Base-by-base conservation (phyloP, 1,140 invertebrate species). In the Wasmannia auropunctata region DNA sequence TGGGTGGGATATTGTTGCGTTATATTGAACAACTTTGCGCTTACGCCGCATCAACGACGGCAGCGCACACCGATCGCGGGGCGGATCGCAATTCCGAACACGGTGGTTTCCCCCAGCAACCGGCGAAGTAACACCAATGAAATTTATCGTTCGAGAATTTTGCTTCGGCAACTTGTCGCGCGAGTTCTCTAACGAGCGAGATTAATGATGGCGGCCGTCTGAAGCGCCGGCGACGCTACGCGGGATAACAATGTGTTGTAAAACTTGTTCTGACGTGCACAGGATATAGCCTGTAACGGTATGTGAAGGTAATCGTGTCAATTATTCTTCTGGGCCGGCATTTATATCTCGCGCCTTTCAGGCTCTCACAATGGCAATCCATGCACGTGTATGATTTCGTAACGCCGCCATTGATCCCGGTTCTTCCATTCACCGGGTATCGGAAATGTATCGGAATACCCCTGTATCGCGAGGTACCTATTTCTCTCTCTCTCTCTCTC, bases 281-380 rank as follows among this genome's bases (percentile, higher is more conserved):
- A 37, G 43, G 40, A 83, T 58, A 43, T 8, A n/a, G 16, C 37
- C 16, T 58, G 51, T 58, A 69, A 74, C 79, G 37, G 46, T 8
- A 69, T 40, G 28, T 31, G 79, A 31, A 81, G 79, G 37, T 83
- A 83, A 83, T 83, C 79, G 67, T 31, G 79, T 60, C 79, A 72
- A 83, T 83, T 83, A 83, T 83, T 83, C 54, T 74, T 83, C 51
- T 22, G 34, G n/a, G n/a, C n/a, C 51, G 11, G 65, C 63, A 63
- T 87, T 86, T 86, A 74, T 87, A 74, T 87, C 83, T 28, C 83
- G 74, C 54, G 43, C 67, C 67, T 83, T 74, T 72, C 51, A 34
- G 63, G 14, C 6, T 4, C 28, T 83, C 22, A 83, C 79, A 83
- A 83, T 83, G 25, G 67, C 79, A 72, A 74, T 83, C 51, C 51